Evolutionary conservation across 2,888 invertebrate genomes (phyloP), one percentile per base, ranked within the genome.

Genomic region (Brachyopa scutellaris): DNA sequence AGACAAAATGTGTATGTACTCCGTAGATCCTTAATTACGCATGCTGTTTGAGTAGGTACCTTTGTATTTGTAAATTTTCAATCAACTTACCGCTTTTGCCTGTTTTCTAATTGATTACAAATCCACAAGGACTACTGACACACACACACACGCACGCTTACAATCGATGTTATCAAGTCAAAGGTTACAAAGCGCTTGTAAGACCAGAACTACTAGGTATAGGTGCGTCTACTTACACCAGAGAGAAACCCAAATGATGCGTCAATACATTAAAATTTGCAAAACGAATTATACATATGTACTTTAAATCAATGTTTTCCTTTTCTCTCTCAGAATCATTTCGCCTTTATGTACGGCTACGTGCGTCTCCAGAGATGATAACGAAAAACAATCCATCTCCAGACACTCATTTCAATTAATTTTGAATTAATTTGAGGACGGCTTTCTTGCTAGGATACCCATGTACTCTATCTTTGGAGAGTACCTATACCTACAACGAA

Each of bases 391-490:
- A 47, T 23, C 23, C 73, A 53, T 47, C 38, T 26, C 45, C 15
- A 59, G 51, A 64, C 73, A 66, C 59, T 66, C 45, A 19, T 23
- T 62, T 47, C 47, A 62, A 62, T 62, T 62, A 62, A 36, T 36
- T 3, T 36, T 36, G 26, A 62, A 62, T 62, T 62, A 47, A 47
- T 47, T 62, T 47, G 7, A 17, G 47, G 23, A 36, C 33, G 13
- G 13, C 26, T 40, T 29, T 42, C 42, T 51, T 51, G 31, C 31
- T 51, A 51, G 31, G 33, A 51, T 51, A 51, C 51, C 19, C 15
- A 21, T 17, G 1, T 11, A 19, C 19, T 19, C 1, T 49, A 15
- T 13, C 19, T 29, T 33, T 31, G n/a, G 6, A 47, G 17, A 7
- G 31, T 19, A 17, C 17, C 2, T 11, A n/a, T 19, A 17, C 17